A percentile compares a stretch with the other conserved stretches of the same genome.
phyloP scores from a whole-genome alignment of 1,140 invertebrate genomes.

The Luehdorfia chinensis region DNA sequence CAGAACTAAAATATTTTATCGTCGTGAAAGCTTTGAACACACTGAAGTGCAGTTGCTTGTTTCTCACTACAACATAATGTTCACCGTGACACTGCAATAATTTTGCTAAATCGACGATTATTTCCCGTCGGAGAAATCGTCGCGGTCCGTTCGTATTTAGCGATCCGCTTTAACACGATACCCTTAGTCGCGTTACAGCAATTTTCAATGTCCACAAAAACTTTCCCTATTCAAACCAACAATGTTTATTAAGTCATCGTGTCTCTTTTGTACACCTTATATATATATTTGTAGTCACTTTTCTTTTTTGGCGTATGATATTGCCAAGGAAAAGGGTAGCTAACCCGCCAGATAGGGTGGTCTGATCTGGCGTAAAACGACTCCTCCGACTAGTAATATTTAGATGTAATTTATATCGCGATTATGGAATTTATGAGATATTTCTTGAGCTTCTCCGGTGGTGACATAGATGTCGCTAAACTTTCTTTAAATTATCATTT shows the following conservation, averaged over 20 bases:
- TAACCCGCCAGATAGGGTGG: too few species aligned
- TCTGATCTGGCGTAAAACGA: too few species aligned
- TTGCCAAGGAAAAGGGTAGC: too few species aligned
- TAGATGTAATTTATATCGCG: too few species aligned
- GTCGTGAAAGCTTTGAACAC: constrained; percentile 9
- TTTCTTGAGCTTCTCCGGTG: too few species aligned
- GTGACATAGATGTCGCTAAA: too few species aligned
- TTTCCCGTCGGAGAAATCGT: constrained; percentile 4
- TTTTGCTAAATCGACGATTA: constrained; percentile 12
- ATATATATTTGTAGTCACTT: not conserved
- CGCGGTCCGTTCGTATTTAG: constrained; percentile 2
- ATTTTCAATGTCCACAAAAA: not conserved
- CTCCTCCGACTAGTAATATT: too few species aligned
- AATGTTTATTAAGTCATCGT: not conserved
- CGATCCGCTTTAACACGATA: not conserved
- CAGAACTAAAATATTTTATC: constrained; percentile 11
- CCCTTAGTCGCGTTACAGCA: too few species aligned
- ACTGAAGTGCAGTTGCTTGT: constrained; percentile 15
- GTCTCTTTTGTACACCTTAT: not conserved
- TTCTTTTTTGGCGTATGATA: too few species aligned
- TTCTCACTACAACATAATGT: constrained; percentile 4
- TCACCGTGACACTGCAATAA: constrained; percentile 7
- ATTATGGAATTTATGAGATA: too few species aligned
- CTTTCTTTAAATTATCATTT: too few species aligned
- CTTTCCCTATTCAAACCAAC: constrained; percentile 8